Percentiles rank a stretch among this genome's conserved stretches.
phyloP scores from a whole-genome alignment of 2,797 vertebrate species.

The Lophotriccus pileatus region DNA sequence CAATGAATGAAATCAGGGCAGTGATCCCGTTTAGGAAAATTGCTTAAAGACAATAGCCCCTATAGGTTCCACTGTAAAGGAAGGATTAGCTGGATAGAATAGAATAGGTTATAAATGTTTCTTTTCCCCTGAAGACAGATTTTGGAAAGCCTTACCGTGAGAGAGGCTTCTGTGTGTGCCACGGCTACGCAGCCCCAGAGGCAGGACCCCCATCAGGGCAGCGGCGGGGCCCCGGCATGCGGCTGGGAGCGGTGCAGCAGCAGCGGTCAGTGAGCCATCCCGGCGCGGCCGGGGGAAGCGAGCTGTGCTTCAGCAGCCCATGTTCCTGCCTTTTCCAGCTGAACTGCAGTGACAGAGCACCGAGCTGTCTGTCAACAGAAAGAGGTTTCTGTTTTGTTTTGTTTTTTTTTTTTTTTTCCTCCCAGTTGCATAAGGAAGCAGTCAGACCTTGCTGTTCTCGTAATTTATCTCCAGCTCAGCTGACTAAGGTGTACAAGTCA shows the following conservation, averaged over 20 bases:
- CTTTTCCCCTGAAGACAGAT: not conserved
- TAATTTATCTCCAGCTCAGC: not conserved
- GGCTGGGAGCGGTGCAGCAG: accelerated
- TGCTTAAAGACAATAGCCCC: not conserved
- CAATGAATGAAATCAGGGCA: not conserved
- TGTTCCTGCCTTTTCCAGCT: not conserved
- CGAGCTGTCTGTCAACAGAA: not conserved
- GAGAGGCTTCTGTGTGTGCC: not conserved
- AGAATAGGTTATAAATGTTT: not conserved
- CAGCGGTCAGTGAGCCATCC: accelerated
- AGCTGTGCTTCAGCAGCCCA: not conserved
- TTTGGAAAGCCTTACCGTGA: not conserved
- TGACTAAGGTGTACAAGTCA: not conserved
- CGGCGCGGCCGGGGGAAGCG: accelerated
- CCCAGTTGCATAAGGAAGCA: slow-evolving; percentile 1
- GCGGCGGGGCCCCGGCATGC: accelerated
- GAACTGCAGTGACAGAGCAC: not conserved
- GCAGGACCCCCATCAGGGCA: accelerated
- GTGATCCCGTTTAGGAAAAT: not conserved
- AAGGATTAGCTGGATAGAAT: not conserved
- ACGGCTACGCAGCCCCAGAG: accelerated
- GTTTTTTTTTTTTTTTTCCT: not conserved
- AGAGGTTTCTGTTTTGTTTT: too few species aligned
- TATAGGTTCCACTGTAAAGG: not conserved
- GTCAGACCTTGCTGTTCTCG: not conserved